A percentile compares a stretch with the other conserved stretches of the same genome.
These are phyloP conservation scores for Diorhabda sublineata DNA, from an alignment of 1,140 invertebrate species.

Conservation along the genomic window DNA sequence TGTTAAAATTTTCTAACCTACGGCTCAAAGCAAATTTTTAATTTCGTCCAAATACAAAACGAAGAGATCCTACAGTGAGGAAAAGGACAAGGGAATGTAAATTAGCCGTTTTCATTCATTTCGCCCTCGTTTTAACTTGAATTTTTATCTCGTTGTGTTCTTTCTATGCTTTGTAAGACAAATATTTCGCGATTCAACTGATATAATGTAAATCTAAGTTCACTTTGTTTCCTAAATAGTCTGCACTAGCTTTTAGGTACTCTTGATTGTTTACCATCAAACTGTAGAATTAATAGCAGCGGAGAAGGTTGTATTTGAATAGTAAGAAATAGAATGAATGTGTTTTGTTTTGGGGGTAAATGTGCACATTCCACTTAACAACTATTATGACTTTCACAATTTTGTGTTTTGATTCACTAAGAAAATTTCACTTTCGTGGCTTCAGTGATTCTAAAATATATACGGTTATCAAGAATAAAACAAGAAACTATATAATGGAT, in stretches of 20 bases:
- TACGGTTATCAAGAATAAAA: no score
- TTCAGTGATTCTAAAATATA: no score
- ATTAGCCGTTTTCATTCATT: slow-evolving; percentile 42
- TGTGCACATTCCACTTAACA: no score
- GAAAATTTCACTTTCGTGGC: no score
- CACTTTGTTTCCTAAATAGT: slow-evolving; percentile 32
- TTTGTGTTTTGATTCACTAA: no score
- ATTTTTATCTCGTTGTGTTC: slow-evolving; percentile 30
- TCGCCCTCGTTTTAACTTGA: slow-evolving; percentile 37
- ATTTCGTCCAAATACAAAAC: slow-evolving; percentile 6
- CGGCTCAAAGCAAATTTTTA: slow-evolving; percentile 4
- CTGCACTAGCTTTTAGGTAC: slow-evolving; percentile 12
- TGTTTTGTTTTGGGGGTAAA: no score
- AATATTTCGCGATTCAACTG: slow-evolving; percentile 33
- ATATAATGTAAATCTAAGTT: slow-evolving; percentile 34
- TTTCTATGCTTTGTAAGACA: slow-evolving; percentile 32
- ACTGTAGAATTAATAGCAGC: slow-evolving; percentile 5
- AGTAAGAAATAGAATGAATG: no score
- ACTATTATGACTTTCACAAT: no score
- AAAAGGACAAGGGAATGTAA: slow-evolving; percentile 38
- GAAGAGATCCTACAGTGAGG: slow-evolving; percentile 14
- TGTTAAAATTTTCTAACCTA: no score
- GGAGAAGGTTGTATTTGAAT: not conserved
- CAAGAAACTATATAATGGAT: no score
- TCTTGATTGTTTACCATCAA: slow-evolving; percentile 9